Conservation (phyloP, 2,113 vertebrate genomes). For the Barnardius zonarius region DNA sequence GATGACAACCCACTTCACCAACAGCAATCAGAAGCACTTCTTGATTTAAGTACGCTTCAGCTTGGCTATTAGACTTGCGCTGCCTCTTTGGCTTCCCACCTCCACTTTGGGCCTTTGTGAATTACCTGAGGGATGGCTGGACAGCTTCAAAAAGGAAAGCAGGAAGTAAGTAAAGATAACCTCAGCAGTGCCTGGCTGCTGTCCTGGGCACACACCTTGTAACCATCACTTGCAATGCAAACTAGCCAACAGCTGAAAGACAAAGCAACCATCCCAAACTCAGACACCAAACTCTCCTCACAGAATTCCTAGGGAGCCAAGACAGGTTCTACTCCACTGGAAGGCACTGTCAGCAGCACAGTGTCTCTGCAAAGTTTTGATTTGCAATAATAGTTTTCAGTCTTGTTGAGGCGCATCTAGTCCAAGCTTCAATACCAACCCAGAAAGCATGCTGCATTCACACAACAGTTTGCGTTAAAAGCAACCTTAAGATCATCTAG, state of each 20-base stretch:
- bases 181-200: neutral
- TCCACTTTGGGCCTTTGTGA: neutral
- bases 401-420: neutral
- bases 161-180: neutral
- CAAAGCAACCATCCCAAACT: neutral
- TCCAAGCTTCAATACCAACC: neutral
- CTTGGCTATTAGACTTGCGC: accelerated
- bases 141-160: neutral
- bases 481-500: neutral
- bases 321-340: neutral
- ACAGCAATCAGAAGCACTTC: neutral
- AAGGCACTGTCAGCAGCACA: neutral
- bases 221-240: neutral
- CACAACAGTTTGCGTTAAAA: neutral
- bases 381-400: neutral
- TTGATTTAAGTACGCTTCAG: neutral
- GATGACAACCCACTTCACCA: neutral
- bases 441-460: neutral
- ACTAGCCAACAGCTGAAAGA: neutral
- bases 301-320: neutral
- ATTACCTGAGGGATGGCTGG: neutral
- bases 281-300: neutral
- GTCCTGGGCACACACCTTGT: neutral
- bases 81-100: neutral
- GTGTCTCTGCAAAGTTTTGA: neutral